phyloP scores from a whole-genome alignment of 2,797 vertebrate genomes.

The Parambassis ranga region DNA sequence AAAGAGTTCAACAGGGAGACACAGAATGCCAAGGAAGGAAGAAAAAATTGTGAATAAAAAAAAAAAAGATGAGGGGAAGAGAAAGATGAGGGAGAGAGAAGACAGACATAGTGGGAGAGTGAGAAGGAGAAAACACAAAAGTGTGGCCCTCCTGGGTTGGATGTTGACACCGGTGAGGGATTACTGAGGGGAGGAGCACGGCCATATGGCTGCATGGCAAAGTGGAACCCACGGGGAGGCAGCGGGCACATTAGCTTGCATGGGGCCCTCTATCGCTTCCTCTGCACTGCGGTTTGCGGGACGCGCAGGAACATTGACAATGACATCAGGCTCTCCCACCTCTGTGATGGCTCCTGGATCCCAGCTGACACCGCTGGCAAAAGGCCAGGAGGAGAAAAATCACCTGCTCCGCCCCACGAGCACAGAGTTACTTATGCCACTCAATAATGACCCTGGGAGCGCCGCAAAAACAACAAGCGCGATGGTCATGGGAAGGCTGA shows the following conservation, averaged over 20 bases:
- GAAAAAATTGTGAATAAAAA: not conserved
- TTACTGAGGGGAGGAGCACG: conserved; percentile 70
- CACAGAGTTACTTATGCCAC: conserved; percentile 64
- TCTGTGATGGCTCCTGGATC: conserved; percentile 64
- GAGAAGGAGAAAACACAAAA: conserved; percentile 61
- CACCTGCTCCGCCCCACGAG: conserved; percentile 55
- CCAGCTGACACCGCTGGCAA: conserved; percentile 66
- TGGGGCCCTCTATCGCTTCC: conserved; percentile 64
- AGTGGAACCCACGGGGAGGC: conserved; percentile 73
- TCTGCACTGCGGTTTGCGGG: conserved; percentile 77
- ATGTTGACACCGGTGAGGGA: conserved; percentile 76
- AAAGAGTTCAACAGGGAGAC: conserved; percentile 46
- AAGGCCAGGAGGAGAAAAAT: conserved; percentile 60
- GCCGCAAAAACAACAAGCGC: conserved; percentile 32
- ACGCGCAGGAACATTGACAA: conserved; percentile 70
- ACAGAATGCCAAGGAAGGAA: conserved; percentile 37
- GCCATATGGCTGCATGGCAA: conserved; percentile 77
- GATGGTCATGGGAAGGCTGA: conserved; percentile 34
- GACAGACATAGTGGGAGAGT: conserved; percentile 38
- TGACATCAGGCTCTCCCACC: conserved; percentile 75
- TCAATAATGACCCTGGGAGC: conserved; percentile 63
- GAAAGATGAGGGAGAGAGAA: conserved; percentile 20
- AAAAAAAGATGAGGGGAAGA: conserved; percentile 8
- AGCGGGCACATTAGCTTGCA: conserved; percentile 74
- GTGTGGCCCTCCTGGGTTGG: conserved; percentile 72